These are phyloP conservation scores for Temnothorax longispinosus DNA, from an alignment of 1,140 invertebrate genomes.

Conservation along the genomic window DNA sequence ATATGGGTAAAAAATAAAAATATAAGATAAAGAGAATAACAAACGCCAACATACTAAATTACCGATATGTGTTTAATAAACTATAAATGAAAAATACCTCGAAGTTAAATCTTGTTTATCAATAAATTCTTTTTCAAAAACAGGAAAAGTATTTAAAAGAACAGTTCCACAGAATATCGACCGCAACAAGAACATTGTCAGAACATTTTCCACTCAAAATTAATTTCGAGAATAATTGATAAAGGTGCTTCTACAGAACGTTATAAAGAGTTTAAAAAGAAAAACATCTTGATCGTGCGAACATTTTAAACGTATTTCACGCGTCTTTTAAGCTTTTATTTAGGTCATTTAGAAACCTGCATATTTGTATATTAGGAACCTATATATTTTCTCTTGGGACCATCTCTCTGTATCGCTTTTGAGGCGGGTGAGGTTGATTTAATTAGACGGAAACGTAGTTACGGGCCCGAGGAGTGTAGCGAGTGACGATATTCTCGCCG, in stretches of 20 bases:
- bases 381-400: constrained; percentile 14
- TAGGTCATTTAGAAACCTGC: neutral
- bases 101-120: neutral
- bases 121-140: neutral
- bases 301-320: neutral
- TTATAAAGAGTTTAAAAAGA: neutral
- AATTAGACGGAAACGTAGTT: constrained; percentile 56
- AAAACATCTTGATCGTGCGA: neutral
- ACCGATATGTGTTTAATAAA: neutral
- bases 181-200: neutral
- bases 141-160: neutral
- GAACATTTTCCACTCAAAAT: neutral
- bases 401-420: constrained; percentile 36
- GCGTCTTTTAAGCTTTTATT: neutral
- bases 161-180: neutral
- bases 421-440: constrained; percentile 32
- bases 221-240: neutral
- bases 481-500: constrained; percentile 6
- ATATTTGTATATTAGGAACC: neutral
- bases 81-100: neutral
- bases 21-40: neutral
- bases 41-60: neutral
- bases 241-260: neutral
- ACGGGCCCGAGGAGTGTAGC: neutral
- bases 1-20: neutral